A percentile compares a stretch with the other conserved stretches of the same genome.
phyloP scores from a whole-genome alignment of 2,797 vertebrate species.

The Takifugu ocellatus region DNA sequence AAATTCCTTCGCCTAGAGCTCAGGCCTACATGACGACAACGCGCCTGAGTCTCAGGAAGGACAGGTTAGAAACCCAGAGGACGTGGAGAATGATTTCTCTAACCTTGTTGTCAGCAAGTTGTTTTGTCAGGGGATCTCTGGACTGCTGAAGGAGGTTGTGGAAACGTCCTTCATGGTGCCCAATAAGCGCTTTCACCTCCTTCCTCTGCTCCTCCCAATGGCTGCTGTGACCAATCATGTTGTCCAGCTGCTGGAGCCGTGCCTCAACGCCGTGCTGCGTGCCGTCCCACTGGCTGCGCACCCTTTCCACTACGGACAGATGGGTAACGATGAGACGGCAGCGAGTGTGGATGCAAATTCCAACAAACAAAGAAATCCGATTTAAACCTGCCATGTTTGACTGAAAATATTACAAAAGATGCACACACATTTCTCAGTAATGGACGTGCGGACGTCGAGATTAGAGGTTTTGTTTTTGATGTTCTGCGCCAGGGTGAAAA shows the following conservation, averaged over 20 bases:
- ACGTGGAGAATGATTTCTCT: constrained; percentile 22
- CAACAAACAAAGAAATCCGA: too few relatives aligned
- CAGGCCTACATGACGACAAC: constrained; percentile 6
- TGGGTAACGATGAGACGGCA: neutral
- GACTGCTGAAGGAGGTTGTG: constrained; percentile 80
- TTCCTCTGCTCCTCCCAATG: constrained; percentile 88
- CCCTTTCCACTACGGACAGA: constrained; percentile 82
- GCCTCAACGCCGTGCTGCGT: constrained; percentile 89
- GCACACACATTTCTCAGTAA: constrained; percentile 89
- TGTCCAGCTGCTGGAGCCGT: constrained; percentile 86
- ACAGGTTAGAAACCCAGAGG: constrained; percentile 10
- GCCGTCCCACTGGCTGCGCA: constrained; percentile 90
- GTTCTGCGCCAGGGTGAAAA: constrained; percentile 95
- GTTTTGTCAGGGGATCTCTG: constrained; percentile 82
- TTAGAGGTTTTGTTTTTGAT: constrained; percentile 98
- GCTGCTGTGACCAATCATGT: constrained; percentile 87
- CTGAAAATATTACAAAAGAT: too few relatives aligned
- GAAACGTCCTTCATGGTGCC: constrained; percentile 81
- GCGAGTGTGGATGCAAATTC: too few relatives aligned
- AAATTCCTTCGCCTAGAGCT: constrained; percentile 11
- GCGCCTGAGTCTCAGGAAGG: constrained; percentile 17
- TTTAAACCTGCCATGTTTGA: too few relatives aligned
- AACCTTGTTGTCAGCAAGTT: constrained; percentile 89
- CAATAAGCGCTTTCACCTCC: constrained; percentile 82
- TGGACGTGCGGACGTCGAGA: constrained; percentile 88